Conservation (phyloP, 2,113 vertebrate genomes). For the Spea multiplicata region DNA sequence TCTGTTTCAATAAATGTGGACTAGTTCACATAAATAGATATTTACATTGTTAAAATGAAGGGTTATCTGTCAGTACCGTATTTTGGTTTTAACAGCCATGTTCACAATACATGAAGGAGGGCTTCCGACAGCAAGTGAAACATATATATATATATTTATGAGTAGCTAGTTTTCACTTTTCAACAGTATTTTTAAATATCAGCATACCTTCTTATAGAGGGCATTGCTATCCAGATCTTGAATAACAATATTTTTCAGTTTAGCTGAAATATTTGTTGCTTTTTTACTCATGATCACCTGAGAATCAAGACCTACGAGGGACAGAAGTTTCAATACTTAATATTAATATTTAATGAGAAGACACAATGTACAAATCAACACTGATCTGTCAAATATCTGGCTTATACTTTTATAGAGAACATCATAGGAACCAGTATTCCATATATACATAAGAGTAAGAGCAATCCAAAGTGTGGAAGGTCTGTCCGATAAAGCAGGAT, state of each 20-base stretch:
- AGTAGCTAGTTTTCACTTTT: not conserved
- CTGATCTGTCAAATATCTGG: no score
- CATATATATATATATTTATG: not conserved
- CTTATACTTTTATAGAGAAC: no score
- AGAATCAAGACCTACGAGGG: slow-evolving; percentile 80
- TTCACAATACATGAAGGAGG: no score
- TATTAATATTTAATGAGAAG: slow-evolving; percentile 4
- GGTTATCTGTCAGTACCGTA: no score
- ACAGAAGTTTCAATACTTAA: not conserved
- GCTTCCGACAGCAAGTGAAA: not conserved
- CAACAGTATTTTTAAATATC: not conserved
- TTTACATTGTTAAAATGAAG: no score
- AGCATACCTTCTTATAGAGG: slow-evolving; percentile 88
- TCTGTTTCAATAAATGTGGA: no score
- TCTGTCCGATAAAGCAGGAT: no score
- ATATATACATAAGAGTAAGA: no score
- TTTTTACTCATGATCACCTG: slow-evolving; percentile 82
- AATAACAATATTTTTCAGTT: slow-evolving; percentile 88
- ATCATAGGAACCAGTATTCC: no score
- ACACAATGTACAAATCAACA: not conserved
- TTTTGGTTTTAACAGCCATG: no score
- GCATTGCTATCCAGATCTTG: slow-evolving; percentile 84
- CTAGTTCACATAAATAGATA: no score
- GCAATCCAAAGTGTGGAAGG: no score
- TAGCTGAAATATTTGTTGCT: slow-evolving; percentile 79